Base-by-base conservation (phyloP, 2,888 invertebrate genomes). In the Lithophane semibrunnea region DNA sequence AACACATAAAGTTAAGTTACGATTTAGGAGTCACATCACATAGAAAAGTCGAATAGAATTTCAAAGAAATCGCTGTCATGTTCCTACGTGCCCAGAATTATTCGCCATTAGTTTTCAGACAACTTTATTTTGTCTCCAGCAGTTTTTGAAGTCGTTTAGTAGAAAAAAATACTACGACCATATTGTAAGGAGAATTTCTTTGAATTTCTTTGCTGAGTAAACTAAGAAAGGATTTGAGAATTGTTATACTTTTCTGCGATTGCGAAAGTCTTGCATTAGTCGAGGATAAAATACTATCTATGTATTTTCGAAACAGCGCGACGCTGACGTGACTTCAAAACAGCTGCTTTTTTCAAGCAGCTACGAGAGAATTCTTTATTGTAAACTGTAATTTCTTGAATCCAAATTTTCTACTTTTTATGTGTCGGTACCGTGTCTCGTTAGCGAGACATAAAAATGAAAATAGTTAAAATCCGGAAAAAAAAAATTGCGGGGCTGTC, bases 41-140 rank as follows among this genome's bases (percentile, higher is more conserved):
- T 24, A 68, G 77, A 21, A 60, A 79, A 70, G 29, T 42, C 78
- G 83, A 86, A 87, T 87, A 79, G 84, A 87, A 86, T 85, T 85
- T 79, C 77, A 79, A 86, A 82, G 82, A 86, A 86, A 88, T 85
- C 72, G 86, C 86, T 87, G 84, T 87, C 85, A 85, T 79, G 56
- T 73, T 64, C 42, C 77, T 76, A 87, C 87, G 87, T 87, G 87
- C 77, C 61, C 60, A 71, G 87, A 87, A 86, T 86, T 44, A 77
- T 73, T 71, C 52, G 74, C 60, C 54, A 78, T 75, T 69, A 79
- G 44, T 82, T 84, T 63, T 70, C 69, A 78, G 72, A 75, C 52
- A 79, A 77, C 65, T 73, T 76, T 82, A 84, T 84, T 80, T 77
- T 64, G 73, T 73, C 70, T 77, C 60, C 49, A 67, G 58, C 72